Percentiles rank a stretch among this genome's conserved stretches.
phyloP scores from a whole-genome alignment of 1,140 invertebrate species.

The Eulimnadia texana region DNA sequence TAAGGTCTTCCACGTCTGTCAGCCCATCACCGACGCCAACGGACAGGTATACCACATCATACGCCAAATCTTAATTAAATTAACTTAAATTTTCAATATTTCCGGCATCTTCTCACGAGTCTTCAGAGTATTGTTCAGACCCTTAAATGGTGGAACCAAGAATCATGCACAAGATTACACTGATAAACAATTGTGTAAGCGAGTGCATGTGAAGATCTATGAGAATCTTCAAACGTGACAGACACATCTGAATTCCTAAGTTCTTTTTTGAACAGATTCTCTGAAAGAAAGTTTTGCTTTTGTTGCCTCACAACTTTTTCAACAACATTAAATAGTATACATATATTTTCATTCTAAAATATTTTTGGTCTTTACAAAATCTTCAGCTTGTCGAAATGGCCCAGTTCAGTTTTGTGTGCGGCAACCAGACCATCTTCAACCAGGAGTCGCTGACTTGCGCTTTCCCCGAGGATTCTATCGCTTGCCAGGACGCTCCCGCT shows the following conservation, averaged over 20 bases:
- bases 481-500: constrained; percentile 22
- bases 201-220: too few species aligned
- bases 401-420: constrained; percentile 26
- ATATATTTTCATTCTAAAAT: constrained; percentile 13
- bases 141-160: too few species aligned
- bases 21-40: constrained; percentile 21
- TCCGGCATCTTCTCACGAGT: too few species aligned
- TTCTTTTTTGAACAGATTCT: background rate
- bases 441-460: constrained; percentile 27
- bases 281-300: background rate
- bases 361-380: too few species aligned
- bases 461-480: constrained; percentile 23
- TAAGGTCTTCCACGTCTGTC: constrained; percentile 29
- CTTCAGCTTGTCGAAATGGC: constrained; percentile 17
- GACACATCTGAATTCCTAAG: too few species aligned
- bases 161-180: too few species aligned
- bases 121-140: too few species aligned
- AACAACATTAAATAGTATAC: constrained; percentile 1
- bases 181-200: too few species aligned
- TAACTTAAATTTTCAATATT: background rate
- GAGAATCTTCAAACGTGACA: too few species aligned
- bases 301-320: too few species aligned
- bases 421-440: constrained; percentile 27
- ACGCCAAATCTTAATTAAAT: background rate
- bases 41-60: constrained; percentile 14